These are phyloP conservation scores for Rhynchomys soricoides DNA, from an alignment of 2,113 vertebrate species.

Conservation along the genomic window DNA sequence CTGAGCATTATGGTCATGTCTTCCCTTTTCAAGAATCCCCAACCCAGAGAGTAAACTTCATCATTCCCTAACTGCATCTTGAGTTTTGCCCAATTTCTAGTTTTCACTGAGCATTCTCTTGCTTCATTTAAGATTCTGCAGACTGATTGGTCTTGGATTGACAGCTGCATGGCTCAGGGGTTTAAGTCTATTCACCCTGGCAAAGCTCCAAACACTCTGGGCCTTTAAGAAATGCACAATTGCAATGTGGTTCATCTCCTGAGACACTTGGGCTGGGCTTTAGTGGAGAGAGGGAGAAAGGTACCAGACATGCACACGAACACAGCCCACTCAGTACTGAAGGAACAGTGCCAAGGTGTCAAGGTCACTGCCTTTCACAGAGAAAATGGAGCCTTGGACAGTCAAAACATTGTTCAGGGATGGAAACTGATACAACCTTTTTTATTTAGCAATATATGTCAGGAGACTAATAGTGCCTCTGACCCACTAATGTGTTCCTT, in stretches of 20 bases:
- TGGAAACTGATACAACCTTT: conserved; percentile 21
- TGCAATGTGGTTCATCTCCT: not conserved
- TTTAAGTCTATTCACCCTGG: not conserved
- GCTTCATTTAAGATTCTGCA: not conserved
- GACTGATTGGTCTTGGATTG: not conserved
- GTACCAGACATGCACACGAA: not conserved
- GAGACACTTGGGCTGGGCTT: not conserved
- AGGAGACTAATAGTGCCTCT: not conserved
- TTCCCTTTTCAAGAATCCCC: not conserved
- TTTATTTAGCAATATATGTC: conserved; percentile 8
- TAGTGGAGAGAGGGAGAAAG: not conserved
- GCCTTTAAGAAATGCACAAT: not conserved
- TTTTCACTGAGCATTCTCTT: not conserved
- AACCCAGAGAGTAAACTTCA: not conserved
- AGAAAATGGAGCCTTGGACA: conserved; percentile 25
- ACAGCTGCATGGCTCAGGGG: not conserved
- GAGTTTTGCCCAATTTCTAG: not conserved
- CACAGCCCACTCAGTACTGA: not conserved
- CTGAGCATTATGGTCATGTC: not conserved
- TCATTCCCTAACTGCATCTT: not conserved
- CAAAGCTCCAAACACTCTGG: not conserved
- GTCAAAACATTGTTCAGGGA: not conserved
- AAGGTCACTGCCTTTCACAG: conserved; percentile 24
- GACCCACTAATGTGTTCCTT: not conserved
- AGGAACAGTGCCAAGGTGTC: not conserved